phyloP scores from a whole-genome alignment of 2,113 vertebrate species.

The Zosterops lateralis region DNA sequence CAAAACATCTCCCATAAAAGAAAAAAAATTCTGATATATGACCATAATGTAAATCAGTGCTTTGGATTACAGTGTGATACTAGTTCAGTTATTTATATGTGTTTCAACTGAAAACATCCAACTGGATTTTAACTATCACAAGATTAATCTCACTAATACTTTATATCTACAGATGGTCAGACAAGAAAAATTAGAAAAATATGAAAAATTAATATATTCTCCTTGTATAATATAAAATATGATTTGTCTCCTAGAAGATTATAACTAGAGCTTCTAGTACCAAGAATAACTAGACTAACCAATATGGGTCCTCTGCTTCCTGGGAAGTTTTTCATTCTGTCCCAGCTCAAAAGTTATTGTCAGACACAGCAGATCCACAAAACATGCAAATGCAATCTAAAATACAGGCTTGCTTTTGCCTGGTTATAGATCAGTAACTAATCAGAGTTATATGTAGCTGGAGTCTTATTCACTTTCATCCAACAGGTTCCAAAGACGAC shows the following conservation, averaged over 20 bases:
- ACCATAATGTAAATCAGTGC: slow-evolving; percentile 80
- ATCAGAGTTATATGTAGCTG: background rate
- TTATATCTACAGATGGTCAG: slow-evolving; percentile 90
- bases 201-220: slow-evolving; percentile 89
- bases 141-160: slow-evolving; percentile 90
- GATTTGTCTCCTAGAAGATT: slow-evolving; percentile 86
- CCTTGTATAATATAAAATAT: slow-evolving; percentile 84
- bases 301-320: background rate
- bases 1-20: slow-evolving; percentile 62
- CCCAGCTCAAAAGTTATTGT: background rate
- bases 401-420: background rate
- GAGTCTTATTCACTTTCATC: background rate
- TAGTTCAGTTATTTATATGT: slow-evolving; percentile 81
- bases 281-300: slow-evolving; percentile 40
- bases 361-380: background rate
- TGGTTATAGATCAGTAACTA: background rate
- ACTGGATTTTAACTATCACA: slow-evolving; percentile 84
- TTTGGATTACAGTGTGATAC: slow-evolving; percentile 83
- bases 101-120: slow-evolving; percentile 81
- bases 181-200: slow-evolving; percentile 92
- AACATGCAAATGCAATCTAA: background rate
- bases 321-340: slow-evolving; percentile 19
- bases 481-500: background rate
- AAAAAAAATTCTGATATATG: slow-evolving; percentile 75
- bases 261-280: slow-evolving; percentile 83